phyloP scores from a whole-genome alignment of 1,140 invertebrate species.

The Orius laevigatus region DNA sequence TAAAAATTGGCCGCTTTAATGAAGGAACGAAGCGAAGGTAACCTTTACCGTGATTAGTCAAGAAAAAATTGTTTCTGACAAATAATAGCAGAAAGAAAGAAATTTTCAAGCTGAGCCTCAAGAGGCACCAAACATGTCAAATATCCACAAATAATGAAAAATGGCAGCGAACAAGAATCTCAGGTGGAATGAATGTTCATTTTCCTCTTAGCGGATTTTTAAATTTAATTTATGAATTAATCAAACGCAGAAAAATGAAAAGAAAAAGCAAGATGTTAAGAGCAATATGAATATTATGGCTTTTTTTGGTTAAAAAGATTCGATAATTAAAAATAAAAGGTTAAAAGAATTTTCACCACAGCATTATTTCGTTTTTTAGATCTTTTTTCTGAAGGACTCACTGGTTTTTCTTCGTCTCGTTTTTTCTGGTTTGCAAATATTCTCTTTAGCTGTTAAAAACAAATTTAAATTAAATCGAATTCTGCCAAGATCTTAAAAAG shows the following conservation, averaged over 20 bases:
- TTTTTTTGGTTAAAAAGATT: neutral
- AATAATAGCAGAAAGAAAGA: too few relatives aligned
- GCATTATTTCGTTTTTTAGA: too few relatives aligned
- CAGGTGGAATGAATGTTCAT: neutral
- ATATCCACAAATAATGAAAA: too few relatives aligned
- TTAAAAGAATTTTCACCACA: too few relatives aligned
- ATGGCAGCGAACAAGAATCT: too few relatives aligned
- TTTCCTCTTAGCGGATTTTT: neutral
- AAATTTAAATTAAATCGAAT: neutral
- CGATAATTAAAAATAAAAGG: too few relatives aligned
- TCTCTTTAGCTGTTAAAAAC: slow-evolving; percentile 8
- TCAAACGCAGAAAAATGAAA: slow-evolving; percentile 1
- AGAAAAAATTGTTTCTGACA: too few relatives aligned
- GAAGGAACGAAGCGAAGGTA: too few relatives aligned
- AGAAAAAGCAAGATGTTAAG: neutral
- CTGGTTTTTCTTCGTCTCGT: slow-evolving; percentile 1
- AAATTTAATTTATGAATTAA: neutral
- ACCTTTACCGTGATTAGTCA: too few relatives aligned
- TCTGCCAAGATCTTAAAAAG: neutral
- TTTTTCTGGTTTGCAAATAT: slow-evolving; percentile 6
- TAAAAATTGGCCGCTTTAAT: too few relatives aligned
- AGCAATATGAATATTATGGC: neutral
- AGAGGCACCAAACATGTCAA: too few relatives aligned
- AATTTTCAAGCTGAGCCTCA: too few relatives aligned
- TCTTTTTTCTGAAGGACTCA: slow-evolving; percentile 5